Conservation (phyloP, 2,888 invertebrate species). For the Cheilosia impressa region DNA sequence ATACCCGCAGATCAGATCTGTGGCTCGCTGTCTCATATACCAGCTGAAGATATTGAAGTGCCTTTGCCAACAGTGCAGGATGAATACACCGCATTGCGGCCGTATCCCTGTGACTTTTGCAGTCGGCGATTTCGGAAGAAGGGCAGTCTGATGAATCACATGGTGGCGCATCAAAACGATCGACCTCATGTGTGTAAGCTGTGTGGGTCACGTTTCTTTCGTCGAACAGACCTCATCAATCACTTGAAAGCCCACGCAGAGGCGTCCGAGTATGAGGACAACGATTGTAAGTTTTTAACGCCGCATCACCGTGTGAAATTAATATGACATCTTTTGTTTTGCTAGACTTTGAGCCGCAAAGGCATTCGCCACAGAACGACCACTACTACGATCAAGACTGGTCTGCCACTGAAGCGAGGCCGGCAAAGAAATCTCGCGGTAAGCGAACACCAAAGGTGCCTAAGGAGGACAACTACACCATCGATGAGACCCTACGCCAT, state of each 20-base stretch:
- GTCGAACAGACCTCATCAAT: conserved; percentile 92
- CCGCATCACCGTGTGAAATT: background rate
- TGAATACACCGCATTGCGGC: conserved; percentile 87
- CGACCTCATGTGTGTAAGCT: conserved; percentile 92
- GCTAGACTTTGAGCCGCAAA: conserved; percentile 67
- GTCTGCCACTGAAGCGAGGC: conserved; percentile 75
- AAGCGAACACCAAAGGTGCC: conserved; percentile 74
- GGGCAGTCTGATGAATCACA: conserved; percentile 92
- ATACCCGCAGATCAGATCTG: conserved; percentile 87
- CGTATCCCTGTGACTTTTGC: conserved; percentile 94
- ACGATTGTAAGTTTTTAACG: conserved; percentile 76
- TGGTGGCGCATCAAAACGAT: conserved; percentile 94
- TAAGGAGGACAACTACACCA: conserved; percentile 81
- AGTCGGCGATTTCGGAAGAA: conserved; percentile 93
- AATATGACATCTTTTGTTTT: background rate
- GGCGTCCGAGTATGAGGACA: conserved; percentile 86
- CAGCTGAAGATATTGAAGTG: conserved; percentile 87
- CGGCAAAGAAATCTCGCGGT: conserved; percentile 73
- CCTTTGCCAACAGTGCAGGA: conserved; percentile 92
- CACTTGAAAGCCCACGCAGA: conserved; percentile 93
- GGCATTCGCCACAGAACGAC: conserved; percentile 77
- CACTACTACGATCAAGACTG: conserved; percentile 82
- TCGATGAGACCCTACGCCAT: conserved; percentile 75
- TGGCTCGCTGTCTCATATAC: conserved; percentile 80
- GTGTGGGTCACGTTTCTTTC: conserved; percentile 91